phyloP scores from a whole-genome alignment of 2,888 invertebrate species.

The Apantesis nais region DNA sequence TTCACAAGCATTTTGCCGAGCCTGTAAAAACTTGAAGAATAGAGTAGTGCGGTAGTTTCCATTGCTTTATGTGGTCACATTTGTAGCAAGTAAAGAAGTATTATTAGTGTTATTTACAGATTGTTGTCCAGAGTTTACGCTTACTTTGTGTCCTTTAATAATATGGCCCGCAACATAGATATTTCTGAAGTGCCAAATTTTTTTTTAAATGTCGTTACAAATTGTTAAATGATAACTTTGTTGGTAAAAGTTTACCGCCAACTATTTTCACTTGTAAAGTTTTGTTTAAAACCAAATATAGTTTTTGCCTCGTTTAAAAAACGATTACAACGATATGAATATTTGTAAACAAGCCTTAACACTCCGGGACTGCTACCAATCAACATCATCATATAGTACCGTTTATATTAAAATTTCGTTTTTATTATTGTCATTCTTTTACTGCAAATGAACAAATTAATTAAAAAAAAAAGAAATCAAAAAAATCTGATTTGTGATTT shows the following conservation, averaged over 20 bases:
- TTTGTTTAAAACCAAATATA: neutral
- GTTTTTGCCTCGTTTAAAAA: neutral
- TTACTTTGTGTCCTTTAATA: neutral
- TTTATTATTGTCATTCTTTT: too few species aligned
- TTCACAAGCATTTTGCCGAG: neutral
- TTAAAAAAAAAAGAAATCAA: too few species aligned
- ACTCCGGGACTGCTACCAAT: neutral
- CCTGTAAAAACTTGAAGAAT: neutral
- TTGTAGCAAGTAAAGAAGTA: neutral
- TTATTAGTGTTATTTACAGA: neutral
- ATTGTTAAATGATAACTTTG: neutral
- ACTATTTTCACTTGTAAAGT: neutral
- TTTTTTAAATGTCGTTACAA: neutral
- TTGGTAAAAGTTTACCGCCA: neutral
- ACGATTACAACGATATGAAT: neutral
- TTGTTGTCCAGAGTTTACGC: neutral
- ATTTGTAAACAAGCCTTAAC: neutral
- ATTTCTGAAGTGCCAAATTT: neutral
- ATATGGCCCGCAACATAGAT: neutral
- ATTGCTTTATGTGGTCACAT: neutral
- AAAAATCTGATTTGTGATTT: too few species aligned
- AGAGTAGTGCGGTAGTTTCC: neutral
- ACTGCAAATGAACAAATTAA: too few species aligned
- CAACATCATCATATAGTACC: conserved; percentile 13
- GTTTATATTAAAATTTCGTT: neutral